Percentiles rank a stretch among this genome's conserved stretches.
Conservation (phyloP, 2,113 vertebrate species). For the Protobothrops flavoviridis region DNA sequence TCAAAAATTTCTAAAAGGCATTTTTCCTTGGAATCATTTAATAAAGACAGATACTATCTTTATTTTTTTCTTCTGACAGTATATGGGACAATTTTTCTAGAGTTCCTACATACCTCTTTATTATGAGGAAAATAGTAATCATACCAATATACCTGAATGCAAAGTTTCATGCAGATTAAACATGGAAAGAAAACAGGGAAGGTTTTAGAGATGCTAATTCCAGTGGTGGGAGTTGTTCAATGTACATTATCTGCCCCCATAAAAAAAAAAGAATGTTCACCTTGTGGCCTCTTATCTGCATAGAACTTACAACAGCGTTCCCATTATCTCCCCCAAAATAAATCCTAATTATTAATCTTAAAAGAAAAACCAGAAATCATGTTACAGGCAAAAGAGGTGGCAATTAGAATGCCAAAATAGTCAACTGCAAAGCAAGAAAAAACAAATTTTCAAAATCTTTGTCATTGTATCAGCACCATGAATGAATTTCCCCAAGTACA, state of each 20-base stretch:
- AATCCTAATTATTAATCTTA: constrained; percentile 13
- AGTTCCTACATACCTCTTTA: not conserved
- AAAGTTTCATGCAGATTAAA: not conserved
- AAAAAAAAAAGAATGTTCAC: constrained; percentile 4
- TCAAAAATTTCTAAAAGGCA: not conserved
- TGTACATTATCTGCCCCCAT: not conserved
- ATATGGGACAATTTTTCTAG: not conserved
- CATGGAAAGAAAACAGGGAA: not conserved
- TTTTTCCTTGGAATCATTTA: not conserved
- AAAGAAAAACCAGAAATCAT: not conserved
- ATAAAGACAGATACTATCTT: not conserved
- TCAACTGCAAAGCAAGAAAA: not conserved
- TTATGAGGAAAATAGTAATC: not conserved
- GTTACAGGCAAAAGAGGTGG: not conserved
- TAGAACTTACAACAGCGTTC: constrained; percentile 12
- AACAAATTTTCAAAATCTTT: not conserved
- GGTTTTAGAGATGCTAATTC: not conserved
- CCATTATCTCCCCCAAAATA: not conserved
- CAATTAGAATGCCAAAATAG: not conserved
- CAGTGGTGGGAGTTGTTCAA: not conserved
- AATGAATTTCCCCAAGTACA: not conserved
- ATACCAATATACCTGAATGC: not conserved
- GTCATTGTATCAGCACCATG: not conserved
- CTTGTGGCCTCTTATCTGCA: rapidly evolving
- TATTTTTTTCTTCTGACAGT: not conserved